Conservation (phyloP, 2,113 vertebrate species). For the Tor tambroides region DNA sequence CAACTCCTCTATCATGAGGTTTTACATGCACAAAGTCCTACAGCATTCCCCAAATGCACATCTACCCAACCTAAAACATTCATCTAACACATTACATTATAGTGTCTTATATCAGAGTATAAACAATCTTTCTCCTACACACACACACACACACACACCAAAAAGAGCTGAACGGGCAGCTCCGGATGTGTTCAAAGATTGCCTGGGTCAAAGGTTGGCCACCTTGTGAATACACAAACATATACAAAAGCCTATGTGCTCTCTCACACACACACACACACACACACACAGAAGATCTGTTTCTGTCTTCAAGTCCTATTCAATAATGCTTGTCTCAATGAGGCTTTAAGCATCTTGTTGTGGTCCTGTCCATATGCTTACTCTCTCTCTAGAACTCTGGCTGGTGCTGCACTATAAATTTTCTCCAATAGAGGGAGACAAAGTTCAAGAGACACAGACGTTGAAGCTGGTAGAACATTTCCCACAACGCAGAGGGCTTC, state of each 20-base stretch:
- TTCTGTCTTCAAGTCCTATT: conserved; percentile 39
- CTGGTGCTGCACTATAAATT: conserved; percentile 45
- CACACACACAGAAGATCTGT: conserved; percentile 40
- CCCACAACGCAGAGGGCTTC: conserved; percentile 47
- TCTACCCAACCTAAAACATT: conserved; percentile 58
- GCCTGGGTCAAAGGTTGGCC: conserved; percentile 56
- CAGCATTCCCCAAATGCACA: conserved; percentile 56
- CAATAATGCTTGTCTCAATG: conserved; percentile 28
- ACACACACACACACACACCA: conserved; percentile 1
- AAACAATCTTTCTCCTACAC: conserved; percentile 45
- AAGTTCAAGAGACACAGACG: conserved; percentile 47
- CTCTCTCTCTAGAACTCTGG: conserved; percentile 38
- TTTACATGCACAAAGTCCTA: conserved; percentile 62
- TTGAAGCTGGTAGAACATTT: conserved; percentile 46
- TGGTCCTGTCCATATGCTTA: conserved; percentile 52
- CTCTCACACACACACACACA: conserved; percentile 53
- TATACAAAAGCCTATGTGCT: conserved; percentile 26
- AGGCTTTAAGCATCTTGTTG: conserved; percentile 44
- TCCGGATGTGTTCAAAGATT: conserved; percentile 50
- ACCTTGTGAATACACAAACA: conserved; percentile 50
- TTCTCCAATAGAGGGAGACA: conserved; percentile 60
- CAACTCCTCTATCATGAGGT: conserved; percentile 39
- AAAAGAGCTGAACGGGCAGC: conserved; percentile 44
- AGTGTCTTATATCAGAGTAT: conserved; percentile 55
- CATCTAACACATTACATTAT: conserved; percentile 58